phyloP scores from a whole-genome alignment of 2,113 vertebrate species.

The Sylvietta virens region DNA sequence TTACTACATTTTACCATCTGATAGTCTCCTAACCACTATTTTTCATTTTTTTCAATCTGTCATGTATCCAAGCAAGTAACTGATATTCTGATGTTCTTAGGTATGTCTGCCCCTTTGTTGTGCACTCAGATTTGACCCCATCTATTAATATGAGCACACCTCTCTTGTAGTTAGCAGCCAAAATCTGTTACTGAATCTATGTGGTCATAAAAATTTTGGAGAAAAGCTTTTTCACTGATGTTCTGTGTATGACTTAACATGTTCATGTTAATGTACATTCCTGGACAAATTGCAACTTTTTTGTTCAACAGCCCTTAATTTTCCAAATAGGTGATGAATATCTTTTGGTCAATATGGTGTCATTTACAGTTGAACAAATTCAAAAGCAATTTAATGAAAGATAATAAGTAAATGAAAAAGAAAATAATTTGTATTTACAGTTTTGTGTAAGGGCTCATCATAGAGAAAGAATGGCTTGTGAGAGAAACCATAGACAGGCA shows the following conservation, averaged over 20 bases:
- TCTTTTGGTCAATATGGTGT: not conserved
- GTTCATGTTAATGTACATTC: not conserved
- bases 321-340: not conserved
- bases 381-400: not conserved
- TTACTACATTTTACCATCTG: not conserved
- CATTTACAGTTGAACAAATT: not conserved
- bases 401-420: not conserved
- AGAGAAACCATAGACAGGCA: not conserved
- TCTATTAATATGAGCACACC: fast-evolving
- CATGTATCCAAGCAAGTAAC: not conserved
- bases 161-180: not conserved
- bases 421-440: not conserved
- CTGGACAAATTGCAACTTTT: not conserved
- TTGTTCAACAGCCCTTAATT: not conserved
- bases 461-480: not conserved
- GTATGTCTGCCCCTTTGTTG: not conserved
- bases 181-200: not conserved
- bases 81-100: not conserved
- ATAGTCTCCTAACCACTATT: not conserved
- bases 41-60: not conserved
- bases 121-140: fast-evolving
- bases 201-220: not conserved
- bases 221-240: not conserved
- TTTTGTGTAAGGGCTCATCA: not conserved
- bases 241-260: not conserved